Base-by-base conservation (phyloP, 2,888 invertebrate genomes). In the Aricia artaxerxes region DNA sequence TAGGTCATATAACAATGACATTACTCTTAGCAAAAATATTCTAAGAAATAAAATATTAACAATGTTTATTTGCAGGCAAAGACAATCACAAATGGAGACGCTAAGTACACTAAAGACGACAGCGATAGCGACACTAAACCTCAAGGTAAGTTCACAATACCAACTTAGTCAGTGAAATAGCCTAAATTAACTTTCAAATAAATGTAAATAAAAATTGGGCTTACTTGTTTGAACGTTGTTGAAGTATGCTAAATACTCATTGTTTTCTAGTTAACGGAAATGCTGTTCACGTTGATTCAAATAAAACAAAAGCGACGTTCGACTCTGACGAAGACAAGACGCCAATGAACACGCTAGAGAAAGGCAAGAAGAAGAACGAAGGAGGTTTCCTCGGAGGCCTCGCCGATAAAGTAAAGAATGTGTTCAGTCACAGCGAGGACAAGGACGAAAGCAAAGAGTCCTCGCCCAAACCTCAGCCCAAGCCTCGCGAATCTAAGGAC, bases 301-400 rank as follows among this genome's bases (percentile, higher is more conserved):
- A 95, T 87, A 95, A 95, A 82, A 92, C 92, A 60, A 94, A 95
- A 85, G 94, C 95, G 1, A 94, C 94, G 1, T 94, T 95, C 80
- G 95, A 95, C 83, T 95, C 95, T 0, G 94, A 95, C 76, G 94
- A 95, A 84, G 95, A 95, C 79, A 95, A 95, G 84, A 95, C 94
- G 16, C 93, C 95, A 6, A 94, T 94, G 87, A 95, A 95, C 80
- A 93, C 95, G 24, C 88, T 95, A n/a, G 91, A 93, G 78, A 94
- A 94, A 81, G 90, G 95, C 79, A 89, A 89, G 78, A 94, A 94
- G 83, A 91, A 95, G 84, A 93, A 95, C 80, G 87, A 89, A 57
- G 92, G 92, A 79, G 88, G 88, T 38, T 93, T 94, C 87, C 86
- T 94, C 44, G 92, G 93, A 40, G 93, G 92, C 73, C 88, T 93